Evolutionary conservation across 2,797 vertebrate species (phyloP).

Genomic region (Acanthiza pusilla): DNA sequence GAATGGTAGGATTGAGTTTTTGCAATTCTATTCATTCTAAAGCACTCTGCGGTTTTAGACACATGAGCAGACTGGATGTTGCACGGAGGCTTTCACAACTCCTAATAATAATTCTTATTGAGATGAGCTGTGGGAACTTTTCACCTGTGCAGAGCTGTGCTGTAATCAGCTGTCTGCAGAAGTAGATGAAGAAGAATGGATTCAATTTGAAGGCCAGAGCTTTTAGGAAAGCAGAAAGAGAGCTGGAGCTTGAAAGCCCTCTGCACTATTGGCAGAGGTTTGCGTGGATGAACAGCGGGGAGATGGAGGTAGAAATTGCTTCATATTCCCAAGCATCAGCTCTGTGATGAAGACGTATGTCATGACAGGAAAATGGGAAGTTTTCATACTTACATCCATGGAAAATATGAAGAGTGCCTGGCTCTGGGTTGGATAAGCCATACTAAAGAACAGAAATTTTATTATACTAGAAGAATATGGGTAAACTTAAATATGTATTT

Average conservation of each 20-base stretch:
- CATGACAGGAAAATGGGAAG: neutral
- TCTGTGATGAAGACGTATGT: neutral
- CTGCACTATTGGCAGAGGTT: neutral
- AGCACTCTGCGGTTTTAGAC: neutral
- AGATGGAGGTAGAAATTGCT: neutral
- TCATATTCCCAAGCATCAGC: neutral
- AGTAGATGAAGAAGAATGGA: neutral
- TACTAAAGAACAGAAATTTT: neutral
- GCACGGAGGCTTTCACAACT: neutral
- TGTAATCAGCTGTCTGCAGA: neutral
- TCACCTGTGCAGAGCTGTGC: neutral
- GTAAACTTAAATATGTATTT: neutral
- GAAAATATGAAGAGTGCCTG: neutral
- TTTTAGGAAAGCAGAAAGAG: neutral
- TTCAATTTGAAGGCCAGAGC: neutral
- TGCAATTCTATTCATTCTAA: neutral
- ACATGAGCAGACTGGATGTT: neutral
- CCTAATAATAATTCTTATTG: neutral
- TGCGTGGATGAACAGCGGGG: neutral
- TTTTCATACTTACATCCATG: neutral
- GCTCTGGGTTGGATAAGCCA: neutral
- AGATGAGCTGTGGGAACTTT: neutral
- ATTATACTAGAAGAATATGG: neutral
- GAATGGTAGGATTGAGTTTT: neutral
- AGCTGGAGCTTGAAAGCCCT: neutral